phyloP scores from a whole-genome alignment of 2,113 vertebrate species.

The Paraplagusia blochii region DNA sequence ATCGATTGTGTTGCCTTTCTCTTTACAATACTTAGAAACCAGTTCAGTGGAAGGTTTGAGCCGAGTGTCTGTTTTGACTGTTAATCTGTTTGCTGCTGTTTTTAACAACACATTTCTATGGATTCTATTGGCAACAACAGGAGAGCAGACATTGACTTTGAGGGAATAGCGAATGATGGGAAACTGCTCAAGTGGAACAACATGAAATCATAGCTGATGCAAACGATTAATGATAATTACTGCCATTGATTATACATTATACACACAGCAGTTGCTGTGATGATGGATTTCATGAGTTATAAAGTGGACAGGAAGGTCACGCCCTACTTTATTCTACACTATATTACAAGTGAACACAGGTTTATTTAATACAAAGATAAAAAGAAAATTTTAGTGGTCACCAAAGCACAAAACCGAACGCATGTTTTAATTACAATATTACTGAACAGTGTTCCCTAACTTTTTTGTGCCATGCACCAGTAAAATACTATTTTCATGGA shows the following conservation, averaged over 20 bases:
- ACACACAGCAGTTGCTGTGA: conserved; percentile 29
- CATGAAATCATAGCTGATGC: conserved; percentile 53
- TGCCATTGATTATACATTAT: conserved; percentile 65
- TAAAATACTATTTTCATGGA: too few relatives aligned
- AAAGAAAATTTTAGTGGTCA: too few relatives aligned
- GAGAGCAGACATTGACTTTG: not conserved
- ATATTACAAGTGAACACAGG: conserved; percentile 2
- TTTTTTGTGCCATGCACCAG: too few relatives aligned
- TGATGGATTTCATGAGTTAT: conserved; percentile 51
- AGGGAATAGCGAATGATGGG: conserved; percentile 23
- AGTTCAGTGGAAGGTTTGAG: conserved; percentile 28
- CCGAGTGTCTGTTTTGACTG: not conserved
- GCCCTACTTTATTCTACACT: conserved; percentile 3
- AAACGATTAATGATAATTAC: conserved; percentile 63
- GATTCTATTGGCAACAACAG: not conserved
- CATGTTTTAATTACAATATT: too few relatives aligned
- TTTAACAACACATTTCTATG: not conserved
- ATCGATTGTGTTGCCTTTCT: conserved; percentile 42
- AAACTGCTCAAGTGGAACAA: conserved; percentile 51
- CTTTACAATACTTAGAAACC: conserved; percentile 49
- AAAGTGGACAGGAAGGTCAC: conserved; percentile 27
- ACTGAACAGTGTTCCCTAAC: too few relatives aligned
- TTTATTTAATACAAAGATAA: too few relatives aligned
- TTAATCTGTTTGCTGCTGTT: not conserved
- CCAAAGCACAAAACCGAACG: too few relatives aligned